Base-by-base conservation (phyloP, 2,797 vertebrate genomes). In the Gadopsis marmoratus region DNA sequence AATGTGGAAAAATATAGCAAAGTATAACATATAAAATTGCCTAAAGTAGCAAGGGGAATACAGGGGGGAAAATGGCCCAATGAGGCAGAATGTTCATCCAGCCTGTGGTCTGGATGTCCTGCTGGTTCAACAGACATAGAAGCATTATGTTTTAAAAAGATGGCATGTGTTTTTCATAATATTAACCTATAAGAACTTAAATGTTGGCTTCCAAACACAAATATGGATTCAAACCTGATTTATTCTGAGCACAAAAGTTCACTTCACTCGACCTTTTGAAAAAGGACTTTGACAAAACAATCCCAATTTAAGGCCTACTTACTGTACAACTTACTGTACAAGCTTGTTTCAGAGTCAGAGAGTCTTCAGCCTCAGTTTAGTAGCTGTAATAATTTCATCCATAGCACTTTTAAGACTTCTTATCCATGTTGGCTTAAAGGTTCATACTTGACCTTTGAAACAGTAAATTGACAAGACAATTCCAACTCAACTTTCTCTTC, bases 1-100 rank as follows among this genome's bases (percentile, higher is more conserved):
- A 64, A 65, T 59, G 33, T 55, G 64, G 60, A 2, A 33, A 75
- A 78, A 65, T 26, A 54, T 23, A 50, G 64, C 62, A 70, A 47
- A 0, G 47, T 68, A 53, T 56, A 63, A 63, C 23, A 45, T 29
- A 5, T 45, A 51, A 51, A 72, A 59, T 3, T 33, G 60, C 63
- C 65, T 43, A 0, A 41, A 74, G 54, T 13, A 60, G 54, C 1
- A 10, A 48, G 6, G 11, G n/a, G 55, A 48, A 48, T 16, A 29
- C 14, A 78, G 39, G 31, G 21, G 35, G 3, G 16, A n/a, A 29
- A 67, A 50, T 47, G 62, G 26, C 14, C 19, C 8, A 68, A 31
- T 21, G 69, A 81, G 11, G 53, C 58, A 35, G 53, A 67, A 66
- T 64, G 31, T 53, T 26, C 21, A 78, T 67, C 29, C 51, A 77